These are phyloP conservation scores for Saturnia pavonia DNA, from an alignment of 2,888 invertebrate species.

Conservation along the genomic window DNA sequence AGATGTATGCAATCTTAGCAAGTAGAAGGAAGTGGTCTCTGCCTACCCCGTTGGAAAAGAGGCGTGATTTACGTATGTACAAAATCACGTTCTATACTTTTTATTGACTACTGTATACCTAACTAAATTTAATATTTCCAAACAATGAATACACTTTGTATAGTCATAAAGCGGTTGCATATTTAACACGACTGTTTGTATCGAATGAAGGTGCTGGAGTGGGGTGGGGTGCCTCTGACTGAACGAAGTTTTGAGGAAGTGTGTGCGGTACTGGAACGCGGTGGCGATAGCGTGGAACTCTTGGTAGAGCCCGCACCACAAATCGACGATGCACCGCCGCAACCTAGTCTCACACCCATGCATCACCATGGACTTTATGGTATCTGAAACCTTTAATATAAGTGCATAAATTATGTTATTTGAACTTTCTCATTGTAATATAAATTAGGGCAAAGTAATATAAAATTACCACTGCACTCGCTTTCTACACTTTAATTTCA, in stretches of 20 bases:
- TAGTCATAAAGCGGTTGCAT: neutral
- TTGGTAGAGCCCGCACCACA: constrained; percentile 93
- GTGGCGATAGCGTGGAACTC: constrained; percentile 92
- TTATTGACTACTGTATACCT: neutral
- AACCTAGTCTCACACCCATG: constrained; percentile 46
- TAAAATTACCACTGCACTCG: constrained; percentile 10
- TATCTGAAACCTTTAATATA: constrained; percentile 38
- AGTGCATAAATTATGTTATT: neutral
- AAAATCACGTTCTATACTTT: no score
- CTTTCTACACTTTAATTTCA: constrained; percentile 12
- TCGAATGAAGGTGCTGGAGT: constrained; percentile 88
- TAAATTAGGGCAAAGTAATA: constrained; percentile 10
- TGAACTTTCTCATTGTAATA: neutral
- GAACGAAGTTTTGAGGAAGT: constrained; percentile 97
- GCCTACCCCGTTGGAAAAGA: no score
- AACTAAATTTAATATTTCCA: neutral
- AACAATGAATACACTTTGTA: neutral
- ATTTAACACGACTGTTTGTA: neutral
- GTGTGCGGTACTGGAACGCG: constrained; percentile 92
- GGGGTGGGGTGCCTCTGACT: constrained; percentile 93
- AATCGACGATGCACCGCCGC: constrained; percentile 81
- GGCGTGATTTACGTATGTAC: no score
- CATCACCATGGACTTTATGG: constrained; percentile 85
- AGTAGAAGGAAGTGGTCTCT: no score
- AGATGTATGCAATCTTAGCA: no score